Conservation (phyloP, 1,140 invertebrate genomes). For the Drosophila watanabei region DNA sequence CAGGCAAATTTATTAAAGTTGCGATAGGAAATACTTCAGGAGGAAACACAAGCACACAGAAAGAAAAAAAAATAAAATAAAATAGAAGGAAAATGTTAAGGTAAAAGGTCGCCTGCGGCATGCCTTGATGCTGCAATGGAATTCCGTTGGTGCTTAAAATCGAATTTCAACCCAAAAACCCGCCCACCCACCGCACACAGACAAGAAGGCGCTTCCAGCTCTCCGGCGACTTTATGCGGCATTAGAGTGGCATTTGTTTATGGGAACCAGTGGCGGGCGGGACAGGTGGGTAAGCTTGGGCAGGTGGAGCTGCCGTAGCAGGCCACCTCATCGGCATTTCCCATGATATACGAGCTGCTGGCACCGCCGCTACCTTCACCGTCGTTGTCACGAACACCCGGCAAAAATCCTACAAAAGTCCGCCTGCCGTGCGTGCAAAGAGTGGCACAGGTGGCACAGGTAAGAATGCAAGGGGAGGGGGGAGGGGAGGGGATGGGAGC, state of each 20-base stretch:
- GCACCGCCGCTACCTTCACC: slow-evolving; percentile 7
- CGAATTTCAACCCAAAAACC: slow-evolving; percentile 60
- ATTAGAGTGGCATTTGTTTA: slow-evolving; percentile 83
- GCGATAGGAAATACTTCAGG: slow-evolving; percentile 15
- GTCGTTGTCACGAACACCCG: slow-evolving; percentile 67
- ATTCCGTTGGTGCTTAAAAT: slow-evolving; percentile 78
- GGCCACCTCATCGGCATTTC: slow-evolving; percentile 41
- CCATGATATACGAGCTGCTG: slow-evolving; percentile 53
- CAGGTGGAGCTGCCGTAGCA: background rate
- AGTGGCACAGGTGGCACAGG: slow-evolving; percentile 52
- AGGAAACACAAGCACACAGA: background rate
- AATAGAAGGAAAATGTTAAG: slow-evolving; percentile 4
- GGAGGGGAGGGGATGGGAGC: background rate
- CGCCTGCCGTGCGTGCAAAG: slow-evolving; percentile 70
- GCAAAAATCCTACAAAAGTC: slow-evolving; percentile 74
- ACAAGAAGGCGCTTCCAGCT: slow-evolving; percentile 54
- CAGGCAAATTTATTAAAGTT: slow-evolving; percentile 64
- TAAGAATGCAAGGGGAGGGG: slow-evolving; percentile 7
- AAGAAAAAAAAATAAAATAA: background rate
- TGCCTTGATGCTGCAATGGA: slow-evolving; percentile 60
- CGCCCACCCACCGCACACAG: slow-evolving; percentile 20
- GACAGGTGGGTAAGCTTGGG: background rate
- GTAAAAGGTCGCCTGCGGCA: slow-evolving; percentile 47
- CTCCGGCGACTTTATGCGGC: slow-evolving; percentile 70
- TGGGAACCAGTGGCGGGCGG: slow-evolving; percentile 55